Conservation (phyloP, 30 jellyfish, hydroid and myxozoan species). For the Rhopilema esculentum region DNA sequence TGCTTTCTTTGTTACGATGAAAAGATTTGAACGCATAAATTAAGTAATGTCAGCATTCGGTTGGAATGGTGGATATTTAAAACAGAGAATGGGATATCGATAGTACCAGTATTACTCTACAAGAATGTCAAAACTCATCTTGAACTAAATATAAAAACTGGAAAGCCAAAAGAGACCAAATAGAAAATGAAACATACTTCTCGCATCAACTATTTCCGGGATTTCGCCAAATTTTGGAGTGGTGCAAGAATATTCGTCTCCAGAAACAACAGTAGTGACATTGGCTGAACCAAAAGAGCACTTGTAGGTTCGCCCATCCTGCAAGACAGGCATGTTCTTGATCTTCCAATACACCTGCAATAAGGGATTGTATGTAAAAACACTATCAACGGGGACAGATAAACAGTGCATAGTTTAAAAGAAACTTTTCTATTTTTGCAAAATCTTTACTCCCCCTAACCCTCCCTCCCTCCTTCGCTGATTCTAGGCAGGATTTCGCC, state of each 20-base stretch:
- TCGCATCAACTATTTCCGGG: slow-evolving; percentile 40
- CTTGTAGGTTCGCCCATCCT: slow-evolving; percentile 51
- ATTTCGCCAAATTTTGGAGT: slow-evolving; percentile 61
- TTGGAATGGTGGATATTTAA: too few species aligned
- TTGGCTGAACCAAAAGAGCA: slow-evolving; percentile 56
- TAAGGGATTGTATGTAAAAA: background rate
- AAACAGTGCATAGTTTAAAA: background rate
- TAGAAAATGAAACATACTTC: slow-evolving; percentile 8
- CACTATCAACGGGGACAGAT: background rate
- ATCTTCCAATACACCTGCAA: slow-evolving; percentile 55
- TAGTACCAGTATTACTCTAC: too few species aligned
- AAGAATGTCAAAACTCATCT: too few species aligned
- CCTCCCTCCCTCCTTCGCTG: too few species aligned
- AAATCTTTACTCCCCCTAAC: too few species aligned
- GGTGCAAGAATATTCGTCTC: slow-evolving; percentile 37
- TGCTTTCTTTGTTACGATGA: too few species aligned
- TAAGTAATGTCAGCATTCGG: too few species aligned
- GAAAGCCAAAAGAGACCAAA: background rate
- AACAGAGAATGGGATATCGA: too few species aligned
- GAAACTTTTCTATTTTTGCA: too few species aligned
- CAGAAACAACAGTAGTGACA: slow-evolving; percentile 29
- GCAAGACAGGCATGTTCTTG: slow-evolving; percentile 39
- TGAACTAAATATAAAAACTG: too few species aligned
- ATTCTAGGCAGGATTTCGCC: too few species aligned
- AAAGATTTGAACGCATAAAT: too few species aligned